These are phyloP conservation scores for Sycophila texana DNA, from an alignment of 2,888 invertebrate species.

Conservation along the genomic window DNA sequence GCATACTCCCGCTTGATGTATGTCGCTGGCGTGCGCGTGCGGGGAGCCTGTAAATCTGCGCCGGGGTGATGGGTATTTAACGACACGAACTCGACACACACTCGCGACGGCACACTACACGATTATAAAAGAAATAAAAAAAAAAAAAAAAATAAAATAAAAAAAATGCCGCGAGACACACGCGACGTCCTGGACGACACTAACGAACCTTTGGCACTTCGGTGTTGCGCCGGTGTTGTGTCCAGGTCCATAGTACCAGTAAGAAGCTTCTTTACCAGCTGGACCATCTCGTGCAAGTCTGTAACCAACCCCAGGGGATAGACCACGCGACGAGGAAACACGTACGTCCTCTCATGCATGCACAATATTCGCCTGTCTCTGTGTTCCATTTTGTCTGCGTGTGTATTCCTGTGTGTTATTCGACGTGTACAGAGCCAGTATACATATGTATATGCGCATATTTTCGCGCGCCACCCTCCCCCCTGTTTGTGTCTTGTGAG, in stretches of 20 bases:
- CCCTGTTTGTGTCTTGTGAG: constrained; percentile 8
- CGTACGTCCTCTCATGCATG: constrained; percentile 77
- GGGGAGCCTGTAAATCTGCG: no score
- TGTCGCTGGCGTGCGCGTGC: constrained; percentile 21
- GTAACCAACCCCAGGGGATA: constrained; percentile 87
- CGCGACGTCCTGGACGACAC: constrained; percentile 11
- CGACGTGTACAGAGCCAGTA: neutral
- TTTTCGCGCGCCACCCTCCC: neutral
- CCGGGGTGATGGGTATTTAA: neutral
- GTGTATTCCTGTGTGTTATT: neutral
- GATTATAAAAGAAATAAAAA: neutral
- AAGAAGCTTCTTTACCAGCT: constrained; percentile 96
- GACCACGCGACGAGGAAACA: constrained; percentile 87
- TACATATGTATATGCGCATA: neutral
- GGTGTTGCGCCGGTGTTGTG: constrained; percentile 37
- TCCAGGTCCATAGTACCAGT: constrained; percentile 94
- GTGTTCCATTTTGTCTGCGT: constrained; percentile 27
- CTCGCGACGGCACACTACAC: neutral
- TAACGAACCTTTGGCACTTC: constrained; percentile 33
- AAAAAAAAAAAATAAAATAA: no score
- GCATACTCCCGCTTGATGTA: constrained; percentile 49
- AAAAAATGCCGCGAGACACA: neutral
- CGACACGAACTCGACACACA: neutral
- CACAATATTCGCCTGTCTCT: constrained; percentile 54
- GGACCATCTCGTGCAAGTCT: constrained; percentile 96